These are phyloP conservation scores for Steromphala cineraria DNA, from an alignment of 2,888 invertebrate species.

Conservation along the genomic window DNA sequence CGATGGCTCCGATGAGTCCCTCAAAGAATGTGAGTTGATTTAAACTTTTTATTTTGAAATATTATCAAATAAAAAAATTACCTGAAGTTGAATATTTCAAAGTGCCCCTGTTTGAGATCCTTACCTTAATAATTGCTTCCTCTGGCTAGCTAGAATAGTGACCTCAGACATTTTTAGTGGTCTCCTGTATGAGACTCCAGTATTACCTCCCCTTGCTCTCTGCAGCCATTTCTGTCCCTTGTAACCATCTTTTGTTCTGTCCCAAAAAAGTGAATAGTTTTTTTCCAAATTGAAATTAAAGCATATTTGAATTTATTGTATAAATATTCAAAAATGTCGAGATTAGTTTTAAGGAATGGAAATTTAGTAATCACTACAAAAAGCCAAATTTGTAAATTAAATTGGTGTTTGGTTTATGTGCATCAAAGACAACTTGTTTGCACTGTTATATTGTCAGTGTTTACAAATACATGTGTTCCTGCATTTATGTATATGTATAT, in stretches of 20 bases:
- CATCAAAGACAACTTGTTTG: not conserved
- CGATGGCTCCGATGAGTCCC: conserved; percentile 76
- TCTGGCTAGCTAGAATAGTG: too few relatives aligned
- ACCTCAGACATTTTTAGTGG: too few relatives aligned
- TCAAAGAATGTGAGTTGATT: conserved; percentile 36
- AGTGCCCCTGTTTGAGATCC: too few relatives aligned
- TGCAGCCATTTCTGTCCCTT: too few relatives aligned
- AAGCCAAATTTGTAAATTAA: not conserved
- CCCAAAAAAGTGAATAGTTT: not conserved
- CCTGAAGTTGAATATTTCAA: too few relatives aligned
- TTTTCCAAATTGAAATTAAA: not conserved
- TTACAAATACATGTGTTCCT: not conserved
- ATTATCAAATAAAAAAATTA: not conserved
- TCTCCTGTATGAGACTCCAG: too few relatives aligned
- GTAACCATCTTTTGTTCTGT: not conserved
- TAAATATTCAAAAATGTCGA: too few relatives aligned
- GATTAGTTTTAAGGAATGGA: too few relatives aligned
- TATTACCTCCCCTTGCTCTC: too few relatives aligned
- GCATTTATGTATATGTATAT: not conserved
- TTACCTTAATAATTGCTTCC: too few relatives aligned
- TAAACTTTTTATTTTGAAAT: not conserved
- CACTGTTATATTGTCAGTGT: not conserved
- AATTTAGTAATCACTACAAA: not conserved
- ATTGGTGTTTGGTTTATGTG: not conserved
- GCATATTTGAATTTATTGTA: not conserved